Evolutionary conservation across 2,888 invertebrate species (phyloP), one percentile per base, ranked within the genome.

Genomic region (Panopea generosa): DNA sequence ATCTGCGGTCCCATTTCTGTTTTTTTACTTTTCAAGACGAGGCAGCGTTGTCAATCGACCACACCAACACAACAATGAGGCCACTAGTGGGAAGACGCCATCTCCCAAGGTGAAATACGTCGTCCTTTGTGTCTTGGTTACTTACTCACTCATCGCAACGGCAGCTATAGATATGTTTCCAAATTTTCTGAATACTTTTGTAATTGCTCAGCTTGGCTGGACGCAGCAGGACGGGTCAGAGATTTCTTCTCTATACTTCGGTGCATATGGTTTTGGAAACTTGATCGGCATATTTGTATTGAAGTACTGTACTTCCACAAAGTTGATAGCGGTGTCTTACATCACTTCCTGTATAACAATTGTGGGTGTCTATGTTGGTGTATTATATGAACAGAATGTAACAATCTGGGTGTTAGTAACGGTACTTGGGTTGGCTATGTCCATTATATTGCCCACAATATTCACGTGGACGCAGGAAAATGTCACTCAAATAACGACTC

Each of bases 281-380:
- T 75, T 77, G 66, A 49, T 55, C 2, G 81, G 81, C 9, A 81
- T 81, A 29, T 77, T 81, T 69, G 57, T 81, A 40, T 88, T 92
- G 0, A 88, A 87, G 26, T 85, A 87, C 47, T 82, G 92, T 33
- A 88, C 83, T 27, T 91, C 92, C 1, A 85, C 88, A 2, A 82
- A 86, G 18, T 90, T 93, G 86, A 77, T 93, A 20, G 76, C 90
- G n/a, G 71, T 83, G 1, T 91, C 33, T 33, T 33, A 33, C 33
- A 11, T 92, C 40, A 60, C 61, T 24, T 47, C 55, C 11, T 24
- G 81, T 11, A 55, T 85, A 20, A 65, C 83, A 22, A 18, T 77
- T 9, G 55, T 76, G 14, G 80, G 76, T 7, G 68, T 86, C 27
- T 67, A 74, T 11, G 27, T 86, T 14, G 72, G 66, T 7, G 74